These are phyloP conservation scores for Acrobasis repandana DNA, from an alignment of 2,888 invertebrate species.

Conservation along the genomic window DNA sequence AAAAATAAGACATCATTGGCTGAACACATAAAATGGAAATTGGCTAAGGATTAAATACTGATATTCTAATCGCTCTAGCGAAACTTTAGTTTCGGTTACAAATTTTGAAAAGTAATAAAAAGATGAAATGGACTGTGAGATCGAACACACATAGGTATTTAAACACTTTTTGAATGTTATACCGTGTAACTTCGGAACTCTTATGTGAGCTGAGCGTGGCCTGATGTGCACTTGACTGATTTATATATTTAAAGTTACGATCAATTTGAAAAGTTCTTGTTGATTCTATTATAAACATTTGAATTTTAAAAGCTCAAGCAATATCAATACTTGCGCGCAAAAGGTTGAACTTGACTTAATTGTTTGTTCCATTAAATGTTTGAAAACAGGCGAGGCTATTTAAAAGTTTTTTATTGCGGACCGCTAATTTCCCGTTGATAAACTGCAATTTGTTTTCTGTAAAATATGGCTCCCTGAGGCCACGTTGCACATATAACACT, in stretches of 20 bases:
- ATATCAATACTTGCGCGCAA: background rate
- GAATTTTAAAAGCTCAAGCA: too few species aligned
- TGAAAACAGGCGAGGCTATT: background rate
- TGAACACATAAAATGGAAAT: background rate
- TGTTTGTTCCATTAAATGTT: background rate
- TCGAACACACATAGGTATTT: background rate
- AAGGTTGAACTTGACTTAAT: background rate
- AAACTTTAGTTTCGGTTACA: background rate
- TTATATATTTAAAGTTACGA: background rate
- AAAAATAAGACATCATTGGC: too few species aligned
- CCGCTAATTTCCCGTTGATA: conserved; percentile 13
- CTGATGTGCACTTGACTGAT: too few species aligned
- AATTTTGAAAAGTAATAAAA: conserved; percentile 5
- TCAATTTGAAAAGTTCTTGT: background rate
- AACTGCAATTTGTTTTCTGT: conserved; percentile 7
- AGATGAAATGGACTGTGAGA: conserved; percentile 10
- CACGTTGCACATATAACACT: background rate
- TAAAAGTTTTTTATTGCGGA: conserved; percentile 11
- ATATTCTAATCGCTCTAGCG: conserved; percentile 17
- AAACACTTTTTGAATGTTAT: background rate
- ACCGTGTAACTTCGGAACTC: too few species aligned
- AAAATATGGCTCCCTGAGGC: conserved; percentile 12
- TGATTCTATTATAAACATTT: background rate
- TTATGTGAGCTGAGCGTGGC: too few species aligned
- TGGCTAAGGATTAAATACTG: conserved; percentile 17